Conservation (phyloP, 1,140 invertebrate species). For the Diuraphis noxia region DNA sequence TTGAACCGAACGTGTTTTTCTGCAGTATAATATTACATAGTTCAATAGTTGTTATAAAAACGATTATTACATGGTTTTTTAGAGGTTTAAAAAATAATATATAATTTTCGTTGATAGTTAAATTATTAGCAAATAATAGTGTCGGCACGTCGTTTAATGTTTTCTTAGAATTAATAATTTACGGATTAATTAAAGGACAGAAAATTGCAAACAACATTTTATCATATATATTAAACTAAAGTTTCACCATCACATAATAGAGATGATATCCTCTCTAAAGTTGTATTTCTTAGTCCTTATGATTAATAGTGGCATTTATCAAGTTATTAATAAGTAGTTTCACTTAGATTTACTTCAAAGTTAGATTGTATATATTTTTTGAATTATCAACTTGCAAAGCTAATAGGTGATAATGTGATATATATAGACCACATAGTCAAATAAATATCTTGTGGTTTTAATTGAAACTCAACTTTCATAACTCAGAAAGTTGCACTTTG, state of each 20-base stretch:
- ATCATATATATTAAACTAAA: too few relatives aligned
- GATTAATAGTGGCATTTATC: slow-evolving; percentile 22
- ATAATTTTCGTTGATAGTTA: background rate
- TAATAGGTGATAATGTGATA: background rate
- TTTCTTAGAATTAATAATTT: background rate
- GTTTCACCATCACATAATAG: background rate
- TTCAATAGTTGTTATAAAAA: background rate
- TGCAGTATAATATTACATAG: too few relatives aligned
- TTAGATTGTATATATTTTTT: background rate
- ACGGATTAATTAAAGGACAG: background rate
- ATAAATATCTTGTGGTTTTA: slow-evolving; percentile 18
- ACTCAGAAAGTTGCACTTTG: background rate
- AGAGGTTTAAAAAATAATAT: background rate
- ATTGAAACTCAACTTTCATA: slow-evolving; percentile 11
- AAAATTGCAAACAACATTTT: background rate
- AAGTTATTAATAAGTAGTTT: slow-evolving; percentile 25
- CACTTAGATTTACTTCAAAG: slow-evolving; percentile 3
- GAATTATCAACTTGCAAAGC: background rate
- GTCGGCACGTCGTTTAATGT: background rate
- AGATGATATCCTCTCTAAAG: background rate
- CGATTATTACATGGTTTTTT: background rate
- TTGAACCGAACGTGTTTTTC: background rate
- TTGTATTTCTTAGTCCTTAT: background rate
- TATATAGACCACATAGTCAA: background rate
- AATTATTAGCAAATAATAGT: background rate